phyloP scores from a whole-genome alignment of 1,140 invertebrate genomes.

The Saccostrea echinata region DNA sequence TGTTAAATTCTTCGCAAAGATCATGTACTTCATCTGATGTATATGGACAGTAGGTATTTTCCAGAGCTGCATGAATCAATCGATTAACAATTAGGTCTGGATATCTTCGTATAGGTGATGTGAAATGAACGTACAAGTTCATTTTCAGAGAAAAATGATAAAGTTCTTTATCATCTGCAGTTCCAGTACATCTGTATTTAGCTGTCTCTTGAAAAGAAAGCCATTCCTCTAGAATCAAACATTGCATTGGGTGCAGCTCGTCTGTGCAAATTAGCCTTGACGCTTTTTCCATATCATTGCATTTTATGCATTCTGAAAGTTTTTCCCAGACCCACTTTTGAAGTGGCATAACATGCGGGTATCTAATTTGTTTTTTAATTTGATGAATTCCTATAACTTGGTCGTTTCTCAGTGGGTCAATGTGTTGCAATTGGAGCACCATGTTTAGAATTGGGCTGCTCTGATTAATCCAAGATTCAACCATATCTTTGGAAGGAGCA shows the following conservation, averaged over 20 bases:
- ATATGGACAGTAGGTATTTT: slow-evolving; percentile 47
- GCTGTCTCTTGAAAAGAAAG: slow-evolving; percentile 57
- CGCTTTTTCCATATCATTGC: slow-evolving; percentile 21
- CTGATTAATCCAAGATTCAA: slow-evolving; percentile 54
- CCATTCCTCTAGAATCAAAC: slow-evolving; percentile 56
- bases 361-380: slow-evolving; percentile 28
- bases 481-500: slow-evolving; percentile 56
- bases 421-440: slow-evolving; percentile 58
- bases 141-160: slow-evolving; percentile 58
- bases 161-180: neutral
- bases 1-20: slow-evolving; percentile 56
- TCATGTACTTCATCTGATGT: slow-evolving; percentile 53
- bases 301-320: neutral
- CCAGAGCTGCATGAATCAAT: slow-evolving; percentile 52
- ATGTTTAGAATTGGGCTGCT: slow-evolving; percentile 49
- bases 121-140: slow-evolving; percentile 60
- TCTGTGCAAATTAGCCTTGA: slow-evolving; percentile 43
- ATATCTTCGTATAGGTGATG: slow-evolving; percentile 63
- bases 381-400: slow-evolving; percentile 1
- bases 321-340: slow-evolving; percentile 48
- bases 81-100: slow-evolving; percentile 56
- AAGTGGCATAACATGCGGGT: slow-evolving; percentile 38
- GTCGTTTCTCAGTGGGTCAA: neutral
- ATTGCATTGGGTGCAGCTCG: slow-evolving; percentile 59
- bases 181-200: slow-evolving; percentile 58